A percentile compares a stretch with the other conserved stretches of the same genome.
Evolutionary conservation across 2,113 vertebrate genomes (phyloP).

Genomic region (Cyanoramphus novaezelandiae): DNA sequence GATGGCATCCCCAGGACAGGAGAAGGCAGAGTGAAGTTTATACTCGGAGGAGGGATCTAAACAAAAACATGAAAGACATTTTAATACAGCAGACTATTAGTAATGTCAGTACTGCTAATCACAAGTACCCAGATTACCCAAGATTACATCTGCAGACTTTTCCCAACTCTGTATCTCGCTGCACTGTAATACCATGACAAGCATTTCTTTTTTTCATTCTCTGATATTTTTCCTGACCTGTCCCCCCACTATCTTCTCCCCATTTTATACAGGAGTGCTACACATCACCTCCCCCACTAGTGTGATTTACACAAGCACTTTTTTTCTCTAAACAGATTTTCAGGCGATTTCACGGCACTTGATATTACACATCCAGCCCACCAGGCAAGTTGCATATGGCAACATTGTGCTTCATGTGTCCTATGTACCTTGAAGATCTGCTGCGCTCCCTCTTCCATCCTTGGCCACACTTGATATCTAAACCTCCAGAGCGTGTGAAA

Average conservation of each 20-base stretch:
- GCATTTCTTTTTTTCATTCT: not conserved
- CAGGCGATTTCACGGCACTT: not conserved
- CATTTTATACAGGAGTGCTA: not conserved
- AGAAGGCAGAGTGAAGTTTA: slow-evolving; percentile 97
- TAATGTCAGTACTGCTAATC: not conserved
- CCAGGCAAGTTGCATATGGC: not conserved
- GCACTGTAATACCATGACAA: not conserved
- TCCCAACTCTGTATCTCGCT: not conserved
- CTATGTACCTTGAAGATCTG: slow-evolving; percentile 95
- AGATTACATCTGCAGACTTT: not conserved
- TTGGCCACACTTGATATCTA: slow-evolving; percentile 98
- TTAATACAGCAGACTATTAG: not conserved
- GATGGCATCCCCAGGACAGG: slow-evolving; percentile 98
- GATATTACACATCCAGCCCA: not conserved
- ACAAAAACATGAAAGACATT: not conserved
- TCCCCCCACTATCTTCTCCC: not conserved
- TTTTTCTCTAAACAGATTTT: not conserved
- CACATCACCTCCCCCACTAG: not conserved
- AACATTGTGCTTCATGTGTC: not conserved
- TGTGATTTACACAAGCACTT: not conserved
- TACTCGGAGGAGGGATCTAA: slow-evolving; percentile 97
- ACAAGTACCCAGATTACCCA: not conserved
- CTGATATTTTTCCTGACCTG: not conserved
- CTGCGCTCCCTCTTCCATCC: slow-evolving; percentile 98
- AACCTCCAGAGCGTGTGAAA: slow-evolving; percentile 98